Percentiles rank a stretch among this genome's conserved stretches.
Evolutionary conservation across 2,888 invertebrate species (phyloP).

Genomic region (Fragum fragum): DNA sequence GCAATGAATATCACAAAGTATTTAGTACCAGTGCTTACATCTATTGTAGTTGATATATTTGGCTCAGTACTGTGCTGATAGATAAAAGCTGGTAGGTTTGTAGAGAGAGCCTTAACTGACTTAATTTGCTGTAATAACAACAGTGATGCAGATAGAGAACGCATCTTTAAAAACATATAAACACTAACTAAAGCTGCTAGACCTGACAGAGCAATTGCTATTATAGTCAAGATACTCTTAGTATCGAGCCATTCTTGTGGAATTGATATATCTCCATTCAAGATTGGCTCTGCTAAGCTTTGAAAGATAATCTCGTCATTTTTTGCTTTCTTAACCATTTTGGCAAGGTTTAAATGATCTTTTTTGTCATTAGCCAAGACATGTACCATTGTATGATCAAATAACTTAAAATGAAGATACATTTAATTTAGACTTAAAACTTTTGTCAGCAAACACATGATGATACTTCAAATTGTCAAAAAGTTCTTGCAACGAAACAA

Average conservation of each 20-base stretch:
- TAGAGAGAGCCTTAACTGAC: too few species aligned
- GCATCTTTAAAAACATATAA: too few species aligned
- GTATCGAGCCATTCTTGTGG: slow-evolving; percentile 34
- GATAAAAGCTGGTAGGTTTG: too few species aligned
- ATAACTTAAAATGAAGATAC: slow-evolving; percentile 38
- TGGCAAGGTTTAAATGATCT: slow-evolving; percentile 35
- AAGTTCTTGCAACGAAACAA: slow-evolving; percentile 39
- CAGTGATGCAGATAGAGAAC: too few species aligned
- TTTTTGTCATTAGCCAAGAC: slow-evolving; percentile 30
- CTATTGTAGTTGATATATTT: too few species aligned
- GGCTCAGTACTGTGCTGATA: too few species aligned
- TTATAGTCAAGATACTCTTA: too few species aligned
- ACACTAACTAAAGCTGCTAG: too few species aligned
- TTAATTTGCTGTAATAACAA: too few species aligned
- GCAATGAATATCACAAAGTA: too few species aligned
- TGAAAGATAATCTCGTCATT: slow-evolving; percentile 33
- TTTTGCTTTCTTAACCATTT: slow-evolving; percentile 35
- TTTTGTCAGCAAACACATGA: slow-evolving; percentile 27
- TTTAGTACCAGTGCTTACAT: too few species aligned
- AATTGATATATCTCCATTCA: slow-evolving; percentile 32
- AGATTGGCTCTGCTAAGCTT: slow-evolving; percentile 33
- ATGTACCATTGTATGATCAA: slow-evolving; percentile 37
- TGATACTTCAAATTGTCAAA: slow-evolving; percentile 26
- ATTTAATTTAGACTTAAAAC: slow-evolving; percentile 29
- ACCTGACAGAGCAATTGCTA: too few species aligned